phyloP scores from a whole-genome alignment of 2,797 vertebrate species.

The Hoplostethus atlanticus region DNA sequence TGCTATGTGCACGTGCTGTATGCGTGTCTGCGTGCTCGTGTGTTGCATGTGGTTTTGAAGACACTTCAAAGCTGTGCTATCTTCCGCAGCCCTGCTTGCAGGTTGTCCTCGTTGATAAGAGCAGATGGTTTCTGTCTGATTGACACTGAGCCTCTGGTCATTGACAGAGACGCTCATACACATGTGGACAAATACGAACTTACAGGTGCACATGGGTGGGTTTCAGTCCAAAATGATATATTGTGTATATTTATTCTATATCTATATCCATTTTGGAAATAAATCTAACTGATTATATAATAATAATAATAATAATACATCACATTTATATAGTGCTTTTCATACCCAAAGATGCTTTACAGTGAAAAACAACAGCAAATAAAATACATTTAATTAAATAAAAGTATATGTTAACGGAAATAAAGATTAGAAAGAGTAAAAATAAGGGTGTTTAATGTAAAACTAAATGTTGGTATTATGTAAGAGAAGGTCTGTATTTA shows the following conservation, averaged over 20 bases:
- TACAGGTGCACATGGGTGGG: not conserved
- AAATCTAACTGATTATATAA: no score
- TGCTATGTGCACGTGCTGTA: not conserved
- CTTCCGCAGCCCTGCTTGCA: constrained; percentile 29
- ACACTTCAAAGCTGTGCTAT: constrained; percentile 27
- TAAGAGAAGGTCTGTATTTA: not conserved
- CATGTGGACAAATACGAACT: not conserved
- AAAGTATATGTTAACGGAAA: no score
- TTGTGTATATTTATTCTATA: no score
- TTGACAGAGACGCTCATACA: constrained; percentile 18
- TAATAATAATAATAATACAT: no score
- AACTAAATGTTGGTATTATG: not conserved
- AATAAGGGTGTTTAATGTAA: no score
- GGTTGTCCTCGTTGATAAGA: constrained; percentile 54
- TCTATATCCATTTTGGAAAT: no score
- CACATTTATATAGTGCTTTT: no score
- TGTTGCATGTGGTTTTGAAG: constrained; percentile 2
- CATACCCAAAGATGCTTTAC: no score
- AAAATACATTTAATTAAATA: no score
- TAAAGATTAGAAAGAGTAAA: no score
- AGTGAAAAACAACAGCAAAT: no score
- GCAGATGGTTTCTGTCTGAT: constrained; percentile 63
- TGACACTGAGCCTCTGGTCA: constrained; percentile 36
- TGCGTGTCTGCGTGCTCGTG: not conserved
- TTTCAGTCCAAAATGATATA: no score